phyloP scores from a whole-genome alignment of 1,140 invertebrate species.

The Drosophila albomicans region DNA sequence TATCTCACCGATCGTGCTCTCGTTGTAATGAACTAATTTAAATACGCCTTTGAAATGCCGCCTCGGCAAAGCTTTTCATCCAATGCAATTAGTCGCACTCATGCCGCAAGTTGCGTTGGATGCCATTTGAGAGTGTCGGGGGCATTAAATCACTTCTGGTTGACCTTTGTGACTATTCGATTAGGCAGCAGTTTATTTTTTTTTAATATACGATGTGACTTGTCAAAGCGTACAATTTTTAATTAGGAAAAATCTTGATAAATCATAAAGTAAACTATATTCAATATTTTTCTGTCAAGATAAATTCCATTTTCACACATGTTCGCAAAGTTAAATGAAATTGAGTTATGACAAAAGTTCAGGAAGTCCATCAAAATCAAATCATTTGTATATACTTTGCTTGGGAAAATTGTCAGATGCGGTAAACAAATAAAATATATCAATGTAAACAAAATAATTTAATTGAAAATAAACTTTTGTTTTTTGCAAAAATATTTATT shows the following conservation, averaged over 20 bases:
- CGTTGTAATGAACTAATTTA: slow-evolving; percentile 73
- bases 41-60: slow-evolving; percentile 69
- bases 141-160: slow-evolving; percentile 62
- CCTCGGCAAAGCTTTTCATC: slow-evolving; percentile 68
- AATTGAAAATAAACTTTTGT: too few relatives aligned
- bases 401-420: too few relatives aligned
- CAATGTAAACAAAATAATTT: too few relatives aligned
- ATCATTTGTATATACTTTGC: too few relatives aligned
- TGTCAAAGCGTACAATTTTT: background rate
- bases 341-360: background rate
- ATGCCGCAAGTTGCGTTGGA: slow-evolving; percentile 35
- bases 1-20: slow-evolving; percentile 30
- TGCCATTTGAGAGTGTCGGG: slow-evolving; percentile 19
- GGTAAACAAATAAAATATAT: too few relatives aligned
- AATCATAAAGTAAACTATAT: slow-evolving; percentile 5
- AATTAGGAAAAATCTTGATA: background rate
- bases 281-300: background rate
- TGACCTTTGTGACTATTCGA: slow-evolving; percentile 49
- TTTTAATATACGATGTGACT: background rate
- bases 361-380: too few relatives aligned
- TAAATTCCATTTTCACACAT: background rate
- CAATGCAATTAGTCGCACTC: slow-evolving; percentile 70
- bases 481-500: too few relatives aligned
- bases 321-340: background rate
- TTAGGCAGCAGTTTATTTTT: slow-evolving; percentile 18